Base-by-base conservation (phyloP, 2,888 invertebrate genomes). In the Oxycera nigricornis region DNA sequence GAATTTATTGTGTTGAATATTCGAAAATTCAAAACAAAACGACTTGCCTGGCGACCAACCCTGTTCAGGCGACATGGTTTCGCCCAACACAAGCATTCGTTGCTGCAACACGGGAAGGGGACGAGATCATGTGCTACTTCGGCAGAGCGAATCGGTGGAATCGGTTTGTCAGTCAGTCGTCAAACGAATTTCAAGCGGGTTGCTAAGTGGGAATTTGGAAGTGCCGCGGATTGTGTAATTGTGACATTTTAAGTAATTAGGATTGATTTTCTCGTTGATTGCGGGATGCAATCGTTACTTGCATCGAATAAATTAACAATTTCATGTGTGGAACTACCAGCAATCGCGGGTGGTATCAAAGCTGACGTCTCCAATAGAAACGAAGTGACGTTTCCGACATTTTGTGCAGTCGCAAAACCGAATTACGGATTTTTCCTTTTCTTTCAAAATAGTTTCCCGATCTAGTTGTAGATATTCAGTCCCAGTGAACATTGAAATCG, bases 11-110 rank as follows among this genome's bases (percentile, higher is more conserved):
- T 39, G 39, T 14, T 14, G 22, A 6, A 17, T 55, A 28, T 68
- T 46, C 46, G 20, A 68, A 68, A 68, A 68, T 68, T 50, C 68
- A 68, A 68, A 68, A 68, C 68, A 68, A 46, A 68, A 68, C 68
- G 68, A 50, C 61, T 24, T 20, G 4, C n/a, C 39, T 24, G 11
- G 41, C 65, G 26, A 46, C 14, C 65, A 65, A 1, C 65, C 65
- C 65, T 14, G 39, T 31, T 9, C 20, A 26, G 14, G 14, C 41
- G 46, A 65, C 22, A 22, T 68, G 24, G 68, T 68, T 52, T 50
- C 68, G 68, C 14, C 68, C 50, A 7, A 50, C 52, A 55, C 55
- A 46, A 46, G 17, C 46, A 14, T 46, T 46, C 46, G 46, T n/a
- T n/a, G 17, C 17, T 24, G 55, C 39, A 41, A 41, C 61, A 26